Percentiles rank a stretch among this genome's conserved stretches.
Evolutionary conservation across 2,113 vertebrate species (phyloP).

Genomic region (Xiphophorus couchianus): DNA sequence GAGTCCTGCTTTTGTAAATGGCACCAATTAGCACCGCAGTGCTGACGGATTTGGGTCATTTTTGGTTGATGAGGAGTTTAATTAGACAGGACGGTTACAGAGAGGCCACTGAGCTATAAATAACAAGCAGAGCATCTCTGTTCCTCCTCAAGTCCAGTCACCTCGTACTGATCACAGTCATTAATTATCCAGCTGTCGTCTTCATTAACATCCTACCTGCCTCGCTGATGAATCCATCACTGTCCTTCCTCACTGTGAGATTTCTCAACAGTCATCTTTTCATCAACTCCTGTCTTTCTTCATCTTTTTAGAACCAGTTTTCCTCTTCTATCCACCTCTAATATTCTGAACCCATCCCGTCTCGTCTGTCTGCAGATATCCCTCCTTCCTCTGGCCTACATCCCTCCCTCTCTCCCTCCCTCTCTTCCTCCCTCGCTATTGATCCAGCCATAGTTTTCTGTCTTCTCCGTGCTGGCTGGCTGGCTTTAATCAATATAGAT

Average conservation of each 20-base stretch:
- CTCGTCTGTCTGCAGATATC: slow-evolving; percentile 45
- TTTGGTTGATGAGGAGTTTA: not conserved
- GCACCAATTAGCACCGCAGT: too few species aligned
- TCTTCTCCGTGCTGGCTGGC: slow-evolving; percentile 81
- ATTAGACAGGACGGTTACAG: not conserved
- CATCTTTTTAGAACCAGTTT: slow-evolving; percentile 42
- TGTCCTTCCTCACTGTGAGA: slow-evolving; percentile 13
- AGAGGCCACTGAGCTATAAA: not conserved
- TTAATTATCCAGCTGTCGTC: slow-evolving; percentile 43
- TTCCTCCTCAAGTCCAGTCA: not conserved
- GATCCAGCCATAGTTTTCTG: slow-evolving; percentile 85
- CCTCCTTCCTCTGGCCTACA: slow-evolving; percentile 56
- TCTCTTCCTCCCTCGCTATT: slow-evolving; percentile 76
- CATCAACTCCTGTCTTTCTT: slow-evolving; percentile 12
- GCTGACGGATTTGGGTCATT: not conserved
- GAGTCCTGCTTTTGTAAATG: not conserved
- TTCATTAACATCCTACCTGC: slow-evolving; percentile 54
- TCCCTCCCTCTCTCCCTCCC: slow-evolving; percentile 38
- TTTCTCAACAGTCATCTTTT: slow-evolving; percentile 40
- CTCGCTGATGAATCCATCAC: slow-evolving; percentile 36
- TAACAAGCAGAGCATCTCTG: too few species aligned
- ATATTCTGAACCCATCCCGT: slow-evolving; percentile 23
- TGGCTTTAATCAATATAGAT: slow-evolving; percentile 89
- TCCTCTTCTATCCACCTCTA: slow-evolving; percentile 30
- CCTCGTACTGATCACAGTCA: slow-evolving; percentile 46